These are phyloP conservation scores for Nymphalis urticae DNA, from an alignment of 2,888 invertebrate species.

Conservation along the genomic window DNA sequence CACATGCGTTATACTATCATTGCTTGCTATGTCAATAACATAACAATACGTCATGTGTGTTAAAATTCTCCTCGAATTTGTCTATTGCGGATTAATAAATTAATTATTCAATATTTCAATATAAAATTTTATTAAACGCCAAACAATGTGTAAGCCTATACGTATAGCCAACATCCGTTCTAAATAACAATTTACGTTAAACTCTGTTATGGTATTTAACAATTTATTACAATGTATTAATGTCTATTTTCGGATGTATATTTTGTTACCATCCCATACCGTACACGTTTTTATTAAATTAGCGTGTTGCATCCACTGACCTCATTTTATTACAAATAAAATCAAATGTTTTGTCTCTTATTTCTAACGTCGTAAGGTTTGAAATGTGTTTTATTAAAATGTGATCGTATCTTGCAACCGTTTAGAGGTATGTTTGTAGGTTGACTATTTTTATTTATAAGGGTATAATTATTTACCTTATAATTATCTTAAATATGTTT, in stretches of 20 bases:
- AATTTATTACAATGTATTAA: conserved; percentile 6
- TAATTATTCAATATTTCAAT: too few species aligned
- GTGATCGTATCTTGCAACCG: background rate
- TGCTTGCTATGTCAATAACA: too few species aligned
- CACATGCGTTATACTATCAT: too few species aligned
- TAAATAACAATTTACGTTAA: conserved; percentile 6
- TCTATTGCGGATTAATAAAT: too few species aligned
- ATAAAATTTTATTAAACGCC: background rate
- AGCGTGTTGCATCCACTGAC: conserved; percentile 40
- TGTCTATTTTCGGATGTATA: conserved; percentile 17
- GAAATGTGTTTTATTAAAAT: background rate
- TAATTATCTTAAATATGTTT: too few species aligned
- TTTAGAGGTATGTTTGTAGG: background rate
- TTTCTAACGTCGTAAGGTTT: background rate
- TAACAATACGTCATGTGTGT: too few species aligned
- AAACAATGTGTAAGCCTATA: background rate
- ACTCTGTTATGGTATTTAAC: conserved; percentile 1
- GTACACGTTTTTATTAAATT: conserved; percentile 40
- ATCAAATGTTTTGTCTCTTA: conserved; percentile 14
- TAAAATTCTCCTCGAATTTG: too few species aligned
- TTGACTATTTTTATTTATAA: too few species aligned
- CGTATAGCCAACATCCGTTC: conserved; percentile 9
- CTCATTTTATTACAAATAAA: conserved; percentile 26
- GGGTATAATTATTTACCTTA: too few species aligned
- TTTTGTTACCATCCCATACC: conserved; percentile 13